Base-by-base conservation (phyloP, 1,140 invertebrate species). In the Diachasma alloeum region DNA sequence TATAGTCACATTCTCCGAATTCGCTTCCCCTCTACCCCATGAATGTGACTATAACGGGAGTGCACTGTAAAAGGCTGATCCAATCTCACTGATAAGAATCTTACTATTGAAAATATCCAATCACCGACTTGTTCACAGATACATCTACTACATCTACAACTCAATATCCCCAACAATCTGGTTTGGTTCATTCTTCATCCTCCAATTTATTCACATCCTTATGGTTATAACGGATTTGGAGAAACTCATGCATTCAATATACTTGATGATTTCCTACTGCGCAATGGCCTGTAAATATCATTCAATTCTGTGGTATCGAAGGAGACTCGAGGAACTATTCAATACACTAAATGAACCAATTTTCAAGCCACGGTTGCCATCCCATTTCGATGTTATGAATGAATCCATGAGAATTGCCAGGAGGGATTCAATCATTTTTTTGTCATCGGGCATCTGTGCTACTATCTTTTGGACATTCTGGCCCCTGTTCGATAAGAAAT, bases 381-480 rank as follows among this genome's bases (percentile, higher is more conserved):
- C 26, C 1, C 66, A 68, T 39, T 3, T 10, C 15, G 31, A 36
- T 1, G n/a, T 37, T 68, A 68, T 68, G 26, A 68, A 68, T 68
- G 66, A 68, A 11, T 31, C 66, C 4, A 68, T 68, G 36, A 68
- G 66, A 17, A 68, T 68, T 9, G 36, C 39, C n/a, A 37, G 66
- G 9, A 15, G 66, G 26, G 66, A 68, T 19, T 37, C 66, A 4
- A 68, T 68, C 8, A 37, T 68, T 9, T 68, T 68, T 10, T 15
- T 68, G 10, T 68, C 66, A 17, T 68, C 66, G 3, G 66, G 66
- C 5, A 13, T 68, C 13, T 48, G 44, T 11, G 66, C 73, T 9
- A 46, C 44, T 24, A 46, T 59, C 26, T 48, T 66, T 22, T 74
- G 73, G 73, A 74, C 66, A 36, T 68, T 74, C 26, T 74, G 26